phyloP scores from a whole-genome alignment of 2,888 invertebrate genomes.

The Phania funesta region DNA sequence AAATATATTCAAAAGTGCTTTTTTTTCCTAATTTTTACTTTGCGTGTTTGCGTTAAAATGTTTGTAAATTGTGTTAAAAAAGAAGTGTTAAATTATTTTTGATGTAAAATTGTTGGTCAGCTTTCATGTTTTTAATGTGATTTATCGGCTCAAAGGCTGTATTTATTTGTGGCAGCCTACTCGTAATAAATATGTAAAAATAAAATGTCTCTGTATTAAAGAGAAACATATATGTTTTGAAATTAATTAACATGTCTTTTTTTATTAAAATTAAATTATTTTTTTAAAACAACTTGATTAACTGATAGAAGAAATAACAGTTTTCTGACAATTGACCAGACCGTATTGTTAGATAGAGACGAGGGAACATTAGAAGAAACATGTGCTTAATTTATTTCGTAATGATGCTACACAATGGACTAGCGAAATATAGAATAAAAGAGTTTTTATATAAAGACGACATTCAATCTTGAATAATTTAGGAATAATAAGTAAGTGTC shows the following conservation, averaged over 20 bases:
- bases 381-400: background rate
- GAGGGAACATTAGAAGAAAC: background rate
- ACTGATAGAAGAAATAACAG: background rate
- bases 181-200: slow-evolving; percentile 23
- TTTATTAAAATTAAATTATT: background rate
- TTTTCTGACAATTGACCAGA: background rate
- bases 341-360: background rate
- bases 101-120: slow-evolving; percentile 8
- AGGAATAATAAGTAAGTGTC: no score
- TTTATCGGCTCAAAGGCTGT: slow-evolving; percentile 21
- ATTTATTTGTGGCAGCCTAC: slow-evolving; percentile 11
- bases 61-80: slow-evolving; percentile 4
- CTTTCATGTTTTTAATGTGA: slow-evolving; percentile 35
- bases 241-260: slow-evolving; percentile 11
- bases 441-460: no score
- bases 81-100: slow-evolving; percentile 43
- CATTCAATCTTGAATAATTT: no score
- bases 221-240: background rate
- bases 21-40: slow-evolving; percentile 9
- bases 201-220: slow-evolving; percentile 9
- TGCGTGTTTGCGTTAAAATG: slow-evolving; percentile 24
- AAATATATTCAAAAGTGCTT: background rate
- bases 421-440: no score
- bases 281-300: background rate
- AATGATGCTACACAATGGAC: no score